phyloP scores from a whole-genome alignment of 2,888 invertebrate genomes.

The Hyposoter dolosus region DNA sequence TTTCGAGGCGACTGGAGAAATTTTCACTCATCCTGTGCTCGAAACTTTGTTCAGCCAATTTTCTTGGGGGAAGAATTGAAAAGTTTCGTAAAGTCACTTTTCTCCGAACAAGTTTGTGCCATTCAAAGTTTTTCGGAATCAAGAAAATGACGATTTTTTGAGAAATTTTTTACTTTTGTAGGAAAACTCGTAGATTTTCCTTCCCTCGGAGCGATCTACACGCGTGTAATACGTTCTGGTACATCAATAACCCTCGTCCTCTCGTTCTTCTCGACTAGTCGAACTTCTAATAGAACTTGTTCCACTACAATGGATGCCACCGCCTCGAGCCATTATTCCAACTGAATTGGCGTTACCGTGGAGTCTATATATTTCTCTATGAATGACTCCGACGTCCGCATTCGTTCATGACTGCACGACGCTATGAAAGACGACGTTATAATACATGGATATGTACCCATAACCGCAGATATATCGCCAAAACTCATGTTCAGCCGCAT shows the following conservation, averaged over 20 bases:
- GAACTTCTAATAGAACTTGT: slow-evolving; percentile 65
- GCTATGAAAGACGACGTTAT: neutral
- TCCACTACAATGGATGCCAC: slow-evolving; percentile 54
- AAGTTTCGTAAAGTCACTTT: neutral
- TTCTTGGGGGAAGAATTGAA: neutral
- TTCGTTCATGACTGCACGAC: slow-evolving; percentile 10
- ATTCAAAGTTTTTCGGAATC: neutral
- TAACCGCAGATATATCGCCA: slow-evolving; percentile 37
- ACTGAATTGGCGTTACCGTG: slow-evolving; percentile 62
- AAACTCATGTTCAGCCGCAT: slow-evolving; percentile 38
- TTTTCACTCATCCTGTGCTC: neutral
- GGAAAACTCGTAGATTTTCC: neutral
- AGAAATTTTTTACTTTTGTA: neutral
- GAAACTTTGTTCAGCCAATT: neutral
- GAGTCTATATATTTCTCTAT: slow-evolving; percentile 19
- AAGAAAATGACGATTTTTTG: neutral
- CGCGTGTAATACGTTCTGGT: neutral
- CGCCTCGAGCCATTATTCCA: slow-evolving; percentile 59
- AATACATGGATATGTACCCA: slow-evolving; percentile 15
- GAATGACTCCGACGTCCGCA: slow-evolving; percentile 10
- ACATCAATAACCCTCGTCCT: slow-evolving; percentile 20
- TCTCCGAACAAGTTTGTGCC: neutral
- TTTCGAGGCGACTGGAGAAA: neutral
- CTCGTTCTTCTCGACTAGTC: slow-evolving; percentile 47
- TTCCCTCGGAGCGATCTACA: neutral